Percentiles rank a stretch among this genome's conserved stretches.
These are phyloP conservation scores for Poecile montanus DNA, from an alignment of 2,797 vertebrate species.

Conservation along the genomic window DNA sequence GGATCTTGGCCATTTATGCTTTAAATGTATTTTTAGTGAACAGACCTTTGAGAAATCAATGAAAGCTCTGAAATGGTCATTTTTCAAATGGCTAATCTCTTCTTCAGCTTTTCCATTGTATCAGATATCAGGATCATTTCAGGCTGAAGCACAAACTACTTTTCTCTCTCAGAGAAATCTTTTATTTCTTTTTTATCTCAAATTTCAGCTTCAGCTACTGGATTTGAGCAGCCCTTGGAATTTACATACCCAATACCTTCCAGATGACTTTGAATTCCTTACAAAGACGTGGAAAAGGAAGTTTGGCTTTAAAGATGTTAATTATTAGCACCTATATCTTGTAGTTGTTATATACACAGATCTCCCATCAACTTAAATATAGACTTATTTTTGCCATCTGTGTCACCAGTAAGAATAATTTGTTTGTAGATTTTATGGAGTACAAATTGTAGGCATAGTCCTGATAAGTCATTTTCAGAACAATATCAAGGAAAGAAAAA, in stretches of 20 bases:
- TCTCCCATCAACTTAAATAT: background rate
- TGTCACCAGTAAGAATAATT: background rate
- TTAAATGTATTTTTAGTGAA: constrained; percentile 38
- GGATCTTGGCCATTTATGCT: background rate
- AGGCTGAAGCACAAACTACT: background rate
- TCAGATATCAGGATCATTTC: constrained; percentile 30
- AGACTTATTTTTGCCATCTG: background rate
- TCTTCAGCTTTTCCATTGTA: constrained; percentile 26
- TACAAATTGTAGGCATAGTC: background rate
- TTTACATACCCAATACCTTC: background rate
- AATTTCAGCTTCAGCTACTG: background rate
- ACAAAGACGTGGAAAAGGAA: background rate
- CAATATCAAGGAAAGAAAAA: background rate
- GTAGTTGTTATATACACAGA: background rate
- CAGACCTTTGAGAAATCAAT: constrained; percentile 46
- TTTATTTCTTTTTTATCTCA: background rate
- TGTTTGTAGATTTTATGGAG: background rate
- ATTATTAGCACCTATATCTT: background rate
- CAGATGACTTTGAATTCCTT: background rate
- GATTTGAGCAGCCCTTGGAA: background rate
- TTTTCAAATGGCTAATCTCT: constrained; percentile 59
- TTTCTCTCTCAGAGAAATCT: background rate
- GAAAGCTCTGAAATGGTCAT: constrained; percentile 6
- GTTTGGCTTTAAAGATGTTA: background rate
- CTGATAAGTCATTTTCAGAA: background rate